These are phyloP conservation scores for Calycopis cecrops DNA, from an alignment of 1,140 invertebrate species.

Conservation along the genomic window DNA sequence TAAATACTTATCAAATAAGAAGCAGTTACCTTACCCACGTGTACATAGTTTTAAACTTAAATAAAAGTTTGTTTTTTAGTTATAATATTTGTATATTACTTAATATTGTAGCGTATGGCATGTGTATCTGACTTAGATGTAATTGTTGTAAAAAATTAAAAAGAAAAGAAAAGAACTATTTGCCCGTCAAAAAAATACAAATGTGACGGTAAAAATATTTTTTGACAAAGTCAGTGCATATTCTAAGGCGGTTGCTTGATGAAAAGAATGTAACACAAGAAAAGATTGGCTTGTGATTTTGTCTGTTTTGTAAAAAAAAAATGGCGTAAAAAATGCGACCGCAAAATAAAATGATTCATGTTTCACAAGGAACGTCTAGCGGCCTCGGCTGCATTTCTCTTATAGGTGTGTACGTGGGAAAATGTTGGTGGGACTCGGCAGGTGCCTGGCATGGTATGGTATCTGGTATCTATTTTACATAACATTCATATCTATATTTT, in stretches of 20 bases:
- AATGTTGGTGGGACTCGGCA: too few relatives aligned
- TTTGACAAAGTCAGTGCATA: constrained; percentile 56
- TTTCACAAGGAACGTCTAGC: constrained; percentile 25
- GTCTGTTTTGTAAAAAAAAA: constrained; percentile 51
- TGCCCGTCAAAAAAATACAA: constrained; percentile 43
- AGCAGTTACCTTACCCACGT: constrained; percentile 28
- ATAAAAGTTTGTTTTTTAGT: constrained; percentile 23
- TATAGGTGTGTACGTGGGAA: constrained; percentile 22
- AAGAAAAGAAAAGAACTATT: constrained; percentile 44
- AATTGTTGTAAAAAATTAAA: constrained; percentile 46
- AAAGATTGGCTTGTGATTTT: constrained; percentile 55
- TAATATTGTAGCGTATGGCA: constrained; percentile 30
- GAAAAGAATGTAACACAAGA: constrained; percentile 56
- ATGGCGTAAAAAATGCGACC: constrained; percentile 46
- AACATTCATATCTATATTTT: too few relatives aligned
- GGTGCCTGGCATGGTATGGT: too few relatives aligned
- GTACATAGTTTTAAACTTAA: constrained; percentile 31
- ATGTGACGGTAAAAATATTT: constrained; percentile 48
- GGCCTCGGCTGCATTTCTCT: constrained; percentile 24
- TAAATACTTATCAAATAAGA: constrained; percentile 14
- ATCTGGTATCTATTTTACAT: too few relatives aligned
- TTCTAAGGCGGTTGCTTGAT: constrained; percentile 49
- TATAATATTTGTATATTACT: constrained; percentile 39
- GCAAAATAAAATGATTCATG: constrained; percentile 47
- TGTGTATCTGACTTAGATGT: constrained; percentile 52